A percentile compares a stretch with the other conserved stretches of the same genome.
Evolutionary conservation across 64 coral and sea anemone species (phyloP).

Genomic region (Montipora cactus): DNA sequence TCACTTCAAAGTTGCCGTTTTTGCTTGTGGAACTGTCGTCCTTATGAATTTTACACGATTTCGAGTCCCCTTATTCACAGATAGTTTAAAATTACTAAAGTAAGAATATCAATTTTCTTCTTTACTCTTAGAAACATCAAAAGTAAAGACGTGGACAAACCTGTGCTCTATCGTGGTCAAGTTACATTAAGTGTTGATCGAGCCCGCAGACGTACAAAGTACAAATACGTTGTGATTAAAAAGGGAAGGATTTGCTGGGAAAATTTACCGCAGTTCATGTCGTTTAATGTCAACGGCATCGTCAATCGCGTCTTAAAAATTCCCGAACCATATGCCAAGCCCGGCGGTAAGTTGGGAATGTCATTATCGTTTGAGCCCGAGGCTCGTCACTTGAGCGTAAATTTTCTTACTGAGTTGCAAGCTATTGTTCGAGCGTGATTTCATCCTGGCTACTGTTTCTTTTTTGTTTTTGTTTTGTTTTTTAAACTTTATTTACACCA

Average conservation of each 20-base stretch:
- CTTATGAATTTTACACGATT: too few relatives aligned
- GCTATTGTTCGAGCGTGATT: too few relatives aligned
- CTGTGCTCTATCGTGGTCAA: conserved; percentile 16
- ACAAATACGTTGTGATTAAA: conserved; percentile 27
- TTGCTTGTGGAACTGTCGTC: too few relatives aligned
- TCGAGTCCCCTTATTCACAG: too few relatives aligned
- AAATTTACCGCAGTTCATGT: not conserved
- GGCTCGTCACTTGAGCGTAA: not conserved
- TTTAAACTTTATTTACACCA: too few relatives aligned
- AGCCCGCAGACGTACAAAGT: not conserved
- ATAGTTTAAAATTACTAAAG: too few relatives aligned
- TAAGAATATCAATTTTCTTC: not conserved
- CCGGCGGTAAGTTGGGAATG: not conserved
- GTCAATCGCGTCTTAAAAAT: not conserved
- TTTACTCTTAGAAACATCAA: not conserved
- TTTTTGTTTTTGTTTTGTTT: too few relatives aligned
- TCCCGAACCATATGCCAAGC: not conserved
- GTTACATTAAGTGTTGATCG: conserved; percentile 13
- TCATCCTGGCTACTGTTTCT: too few relatives aligned
- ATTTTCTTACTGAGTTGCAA: too few relatives aligned
- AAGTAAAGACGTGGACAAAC: conserved; percentile 12
- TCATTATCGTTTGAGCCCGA: not conserved
- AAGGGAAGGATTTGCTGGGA: not conserved
- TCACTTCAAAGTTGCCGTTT: too few relatives aligned
- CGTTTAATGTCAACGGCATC: not conserved